These are phyloP conservation scores for Eupithecia abbreviata DNA, from an alignment of 2,888 invertebrate genomes.

Conservation along the genomic window DNA sequence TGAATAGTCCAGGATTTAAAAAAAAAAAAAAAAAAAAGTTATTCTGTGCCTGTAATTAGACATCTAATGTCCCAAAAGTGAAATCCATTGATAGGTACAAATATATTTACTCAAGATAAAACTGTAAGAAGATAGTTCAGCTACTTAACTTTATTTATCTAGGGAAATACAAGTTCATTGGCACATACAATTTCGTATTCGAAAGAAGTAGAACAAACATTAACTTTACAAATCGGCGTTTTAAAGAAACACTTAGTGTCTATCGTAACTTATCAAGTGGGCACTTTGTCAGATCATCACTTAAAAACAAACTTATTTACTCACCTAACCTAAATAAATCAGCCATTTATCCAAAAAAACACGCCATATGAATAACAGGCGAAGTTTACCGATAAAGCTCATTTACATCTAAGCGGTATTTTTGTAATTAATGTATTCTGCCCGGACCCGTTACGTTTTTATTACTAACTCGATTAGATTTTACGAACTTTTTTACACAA, in stretches of 20 bases:
- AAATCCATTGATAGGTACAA: background rate
- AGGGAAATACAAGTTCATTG: background rate
- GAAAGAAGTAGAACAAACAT: background rate
- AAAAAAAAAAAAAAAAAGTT: too few species aligned
- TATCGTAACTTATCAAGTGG: constrained; percentile 12
- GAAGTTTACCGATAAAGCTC: constrained; percentile 53
- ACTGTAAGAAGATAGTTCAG: background rate
- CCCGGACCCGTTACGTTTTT: constrained; percentile 50
- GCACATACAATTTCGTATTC: background rate
- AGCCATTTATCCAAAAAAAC: constrained; percentile 19
- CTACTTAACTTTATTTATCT: background rate
- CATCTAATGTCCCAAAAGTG: too few species aligned
- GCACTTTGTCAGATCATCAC: constrained; percentile 31
- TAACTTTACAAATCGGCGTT: background rate
- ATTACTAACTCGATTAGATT: constrained; percentile 56
- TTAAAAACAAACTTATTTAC: constrained; percentile 16
- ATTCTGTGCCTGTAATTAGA: too few species aligned
- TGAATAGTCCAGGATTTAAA: too few species aligned
- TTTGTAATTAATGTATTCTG: constrained; percentile 56
- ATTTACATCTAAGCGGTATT: constrained; percentile 61
- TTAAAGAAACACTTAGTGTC: constrained; percentile 4
- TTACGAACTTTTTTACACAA: constrained; percentile 41
- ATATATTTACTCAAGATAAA: background rate
- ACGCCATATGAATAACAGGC: constrained; percentile 50
- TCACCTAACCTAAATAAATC: constrained; percentile 17